Evolutionary conservation across 1,140 invertebrate genomes (phyloP).

Genomic region (Diorhabda sublineata): DNA sequence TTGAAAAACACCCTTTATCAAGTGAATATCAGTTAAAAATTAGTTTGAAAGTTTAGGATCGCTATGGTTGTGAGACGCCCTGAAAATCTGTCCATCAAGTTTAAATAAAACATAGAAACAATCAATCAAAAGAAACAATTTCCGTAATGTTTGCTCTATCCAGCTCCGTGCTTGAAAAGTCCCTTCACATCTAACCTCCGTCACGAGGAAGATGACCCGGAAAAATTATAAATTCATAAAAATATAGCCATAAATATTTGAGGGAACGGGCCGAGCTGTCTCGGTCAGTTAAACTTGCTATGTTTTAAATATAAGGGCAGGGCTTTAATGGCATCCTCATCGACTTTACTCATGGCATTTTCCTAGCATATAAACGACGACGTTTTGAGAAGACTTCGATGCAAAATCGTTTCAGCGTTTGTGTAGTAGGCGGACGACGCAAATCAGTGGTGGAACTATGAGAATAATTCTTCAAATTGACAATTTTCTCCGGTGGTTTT

Average conservation of each 20-base stretch:
- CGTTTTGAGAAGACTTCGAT: slow-evolving; percentile 4
- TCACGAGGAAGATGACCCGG: slow-evolving; percentile 9
- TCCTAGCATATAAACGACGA: slow-evolving; percentile 10
- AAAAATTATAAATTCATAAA: slow-evolving; percentile 25
- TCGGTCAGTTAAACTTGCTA: slow-evolving; percentile 21
- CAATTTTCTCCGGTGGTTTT: too few relatives aligned
- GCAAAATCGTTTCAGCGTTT: background rate
- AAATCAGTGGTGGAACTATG: background rate
- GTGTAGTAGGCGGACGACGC: background rate
- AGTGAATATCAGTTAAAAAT: too few relatives aligned
- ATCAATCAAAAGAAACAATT: background rate
- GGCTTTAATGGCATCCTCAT: slow-evolving; percentile 9
- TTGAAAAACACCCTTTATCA: too few relatives aligned
- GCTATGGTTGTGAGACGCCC: too few relatives aligned
- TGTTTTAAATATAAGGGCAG: slow-evolving; percentile 22
- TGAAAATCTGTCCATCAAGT: too few relatives aligned
- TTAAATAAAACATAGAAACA: too few relatives aligned
- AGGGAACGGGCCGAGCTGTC: slow-evolving; percentile 15
- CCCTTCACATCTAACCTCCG: slow-evolving; percentile 1
- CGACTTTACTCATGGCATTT: slow-evolving; percentile 14
- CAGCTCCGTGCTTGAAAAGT: background rate
- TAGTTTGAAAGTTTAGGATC: too few relatives aligned
- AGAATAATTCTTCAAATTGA: too few relatives aligned
- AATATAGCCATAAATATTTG: slow-evolving; percentile 22
- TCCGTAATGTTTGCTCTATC: background rate